Evolutionary conservation across 1,140 invertebrate genomes (phyloP), one percentile per base, ranked within the genome.

Genomic region (Papilio aristodemus): DNA sequence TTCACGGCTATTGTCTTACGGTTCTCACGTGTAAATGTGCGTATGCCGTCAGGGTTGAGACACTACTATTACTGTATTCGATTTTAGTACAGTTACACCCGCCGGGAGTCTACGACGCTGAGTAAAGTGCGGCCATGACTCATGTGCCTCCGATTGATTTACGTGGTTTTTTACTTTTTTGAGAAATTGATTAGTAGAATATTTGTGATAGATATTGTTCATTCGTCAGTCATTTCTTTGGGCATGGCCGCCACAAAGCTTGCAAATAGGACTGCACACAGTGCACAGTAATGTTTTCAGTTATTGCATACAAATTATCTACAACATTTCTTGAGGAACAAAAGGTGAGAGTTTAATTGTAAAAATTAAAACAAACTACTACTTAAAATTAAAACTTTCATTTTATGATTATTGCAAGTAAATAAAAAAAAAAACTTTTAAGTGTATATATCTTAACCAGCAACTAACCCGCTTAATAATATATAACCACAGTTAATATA

Each of bases 1-100:
- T 91, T 89, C 86, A 81, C 80, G 80, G 77, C 81, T 77, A 85
- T 89, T 91, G 86, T 89, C 74, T 85, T 71, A 72, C 69, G 68
- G 77, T 86, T 87, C 84, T 87, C 86, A 89, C 87, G 84, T 81
- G 79, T 76, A 76, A 75, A 22, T 74, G 71, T 75, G 80, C 75
- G 79, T 77, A 76, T 80, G 71, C 57, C 73, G 76, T 69, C 57
- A 72, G 63, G 59, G 22, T 70, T 69, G 41, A 41, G 41, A 14
- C 41, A 17, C 63, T 46, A 25, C 38, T 64, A 50, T 11, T 32
- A 41, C 43, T 32, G 63, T 66, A 13, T 27, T 50, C 17, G 41
- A 32, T 66, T 46, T 38, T 46, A 66, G 39, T 73, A 76, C 71
- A 67, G 68, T 75, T 73, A 76, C 63, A 19, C 39, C 63, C 39